A percentile compares a stretch with the other conserved stretches of the same genome.
Evolutionary conservation across 1,140 invertebrate genomes (phyloP).

Genomic region (Leptonema lineaticorne): DNA sequence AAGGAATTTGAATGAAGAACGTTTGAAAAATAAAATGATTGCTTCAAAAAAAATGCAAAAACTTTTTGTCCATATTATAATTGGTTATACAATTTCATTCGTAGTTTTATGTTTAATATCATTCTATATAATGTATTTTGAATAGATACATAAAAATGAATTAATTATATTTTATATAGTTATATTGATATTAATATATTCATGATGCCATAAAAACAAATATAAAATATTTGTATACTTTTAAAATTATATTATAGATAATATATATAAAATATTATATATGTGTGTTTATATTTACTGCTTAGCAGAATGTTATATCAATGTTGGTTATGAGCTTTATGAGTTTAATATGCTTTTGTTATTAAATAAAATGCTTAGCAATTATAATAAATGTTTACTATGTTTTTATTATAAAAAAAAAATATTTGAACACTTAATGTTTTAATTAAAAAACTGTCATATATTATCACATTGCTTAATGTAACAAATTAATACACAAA

Average conservation of each 20-base stretch:
- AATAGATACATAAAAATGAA: no score
- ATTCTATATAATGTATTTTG: conserved; percentile 38
- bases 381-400: not conserved
- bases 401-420: not conserved
- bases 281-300: no score
- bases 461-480: not conserved
- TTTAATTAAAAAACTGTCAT: not conserved
- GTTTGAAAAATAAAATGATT: conserved; percentile 32
- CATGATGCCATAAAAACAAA: no score
- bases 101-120: conserved; percentile 34
- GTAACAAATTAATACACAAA: not conserved
- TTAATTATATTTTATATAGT: no score
- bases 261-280: no score
- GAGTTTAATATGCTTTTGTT: no score
- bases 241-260: no score
- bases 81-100: conserved; percentile 37
- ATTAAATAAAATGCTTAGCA: no score
- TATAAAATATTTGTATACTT: no score
- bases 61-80: conserved; percentile 35
- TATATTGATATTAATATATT: no score
- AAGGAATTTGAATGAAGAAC: conserved; percentile 39
- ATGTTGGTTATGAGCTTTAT: no score
- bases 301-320: no score
- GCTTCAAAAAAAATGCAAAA: conserved; percentile 34
- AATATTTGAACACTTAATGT: not conserved